phyloP scores from a whole-genome alignment of 2,888 invertebrate species.

The Troides aeacus region DNA sequence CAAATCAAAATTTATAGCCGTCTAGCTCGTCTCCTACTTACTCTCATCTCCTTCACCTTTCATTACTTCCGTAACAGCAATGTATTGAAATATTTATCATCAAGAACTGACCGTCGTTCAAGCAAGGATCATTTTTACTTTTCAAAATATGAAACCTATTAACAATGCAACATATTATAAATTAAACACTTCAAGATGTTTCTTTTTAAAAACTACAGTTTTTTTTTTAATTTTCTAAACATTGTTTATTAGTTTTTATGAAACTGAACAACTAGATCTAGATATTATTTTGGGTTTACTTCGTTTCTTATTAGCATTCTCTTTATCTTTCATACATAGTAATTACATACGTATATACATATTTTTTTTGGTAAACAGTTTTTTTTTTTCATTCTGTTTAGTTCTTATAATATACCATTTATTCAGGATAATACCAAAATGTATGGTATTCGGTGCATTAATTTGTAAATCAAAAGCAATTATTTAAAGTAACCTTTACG shows the following conservation, averaged over 20 bases:
- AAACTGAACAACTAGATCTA: no score
- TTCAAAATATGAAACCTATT: neutral
- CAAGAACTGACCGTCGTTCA: neutral
- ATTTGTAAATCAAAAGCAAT: constrained; percentile 1
- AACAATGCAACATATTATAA: no score
- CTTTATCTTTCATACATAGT: no score
- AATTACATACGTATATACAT: no score
- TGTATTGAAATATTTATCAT: constrained; percentile 9
- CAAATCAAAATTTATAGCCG: constrained; percentile 56
- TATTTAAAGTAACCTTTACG: neutral
- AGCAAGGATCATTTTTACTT: neutral
- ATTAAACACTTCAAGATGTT: no score
- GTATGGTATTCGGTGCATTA: neutral
- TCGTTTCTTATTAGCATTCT: no score
- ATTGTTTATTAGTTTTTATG: no score
- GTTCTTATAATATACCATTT: neutral
- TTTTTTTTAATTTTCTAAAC: no score
- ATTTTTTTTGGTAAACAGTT: no score
- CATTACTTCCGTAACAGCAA: constrained; percentile 13
- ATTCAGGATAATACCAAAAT: neutral
- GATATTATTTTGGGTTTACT: no score
- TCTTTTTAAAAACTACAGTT: no score
- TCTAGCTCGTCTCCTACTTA: constrained; percentile 34
- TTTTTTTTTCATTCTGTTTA: no score
- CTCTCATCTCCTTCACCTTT: constrained; percentile 35